Base-by-base conservation (phyloP, 2,113 vertebrate species). In the Scomber scombrus region DNA sequence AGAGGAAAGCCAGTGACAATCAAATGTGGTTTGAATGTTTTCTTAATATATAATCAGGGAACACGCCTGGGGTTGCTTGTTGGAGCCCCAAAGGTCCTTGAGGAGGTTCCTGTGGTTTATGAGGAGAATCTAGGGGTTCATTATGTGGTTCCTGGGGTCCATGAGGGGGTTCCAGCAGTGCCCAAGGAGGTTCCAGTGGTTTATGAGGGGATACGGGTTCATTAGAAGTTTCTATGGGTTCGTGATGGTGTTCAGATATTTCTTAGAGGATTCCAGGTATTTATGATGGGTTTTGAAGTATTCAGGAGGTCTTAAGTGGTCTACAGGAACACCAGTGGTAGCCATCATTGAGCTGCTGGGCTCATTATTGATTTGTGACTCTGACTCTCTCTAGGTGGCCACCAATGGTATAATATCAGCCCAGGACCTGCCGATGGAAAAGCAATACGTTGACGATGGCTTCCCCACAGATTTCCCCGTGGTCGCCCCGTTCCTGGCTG, bases 401-500 rank as follows among this genome's bases (percentile, higher is more conserved):
- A 99, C 98, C 92, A 99, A 99, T 31, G 98, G 98, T 45, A 95
- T 99, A 94, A 96, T 99, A 90, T 99, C 98, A 65, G 95, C 95
- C 57, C 96, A 97, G 87, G 97, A 98, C 91, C 95, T 99, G 79
- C 98, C 97, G 11, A 96, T 97, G 93, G 98, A 99, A 86, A 98
- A 97, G 65, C 97, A 99, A 65, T 99, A 99, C 11, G 97, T 99
- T n/a, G 97, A 99, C 19, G 96, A 99, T 0, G 96, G 96, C 71
- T 97, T 99, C 81, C 98, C 98, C 50, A 98, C 97, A 0, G 97
- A 99, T 86, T 99, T 99, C 91, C 98, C 98, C 0, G 96, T 95
- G 68, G 93, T 99, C 6, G 97, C 97, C 1, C 97, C 98, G 0
- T 99, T 99, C 91, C 93, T 99, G 71, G 95, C 97, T 0, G 98